phyloP scores from a whole-genome alignment of 1,140 invertebrate genomes.

The Caenorhabditis elegans region DNA sequence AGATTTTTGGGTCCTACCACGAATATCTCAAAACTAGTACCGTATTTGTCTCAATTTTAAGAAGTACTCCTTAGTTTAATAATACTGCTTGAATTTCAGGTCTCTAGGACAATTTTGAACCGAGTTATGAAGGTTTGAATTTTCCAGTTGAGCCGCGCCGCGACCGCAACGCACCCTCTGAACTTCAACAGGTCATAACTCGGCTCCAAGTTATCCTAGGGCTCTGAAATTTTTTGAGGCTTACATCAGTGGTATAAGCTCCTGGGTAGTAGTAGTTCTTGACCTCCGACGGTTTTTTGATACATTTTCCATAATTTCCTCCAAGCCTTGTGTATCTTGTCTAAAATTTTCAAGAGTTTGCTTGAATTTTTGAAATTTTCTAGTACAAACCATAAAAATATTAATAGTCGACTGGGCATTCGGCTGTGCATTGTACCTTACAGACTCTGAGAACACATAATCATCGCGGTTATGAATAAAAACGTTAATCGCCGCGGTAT shows the following conservation, averaged over 20 bases:
- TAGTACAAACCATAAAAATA: background rate
- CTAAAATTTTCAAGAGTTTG: slow-evolving; percentile 35
- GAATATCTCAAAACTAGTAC: no score
- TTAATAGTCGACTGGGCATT: background rate
- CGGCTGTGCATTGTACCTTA: slow-evolving; percentile 38
- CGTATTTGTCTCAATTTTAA: no score
- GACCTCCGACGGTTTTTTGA: slow-evolving; percentile 42
- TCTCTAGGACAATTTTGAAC: no score
- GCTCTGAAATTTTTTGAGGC: no score
- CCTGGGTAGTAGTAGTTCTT: slow-evolving; percentile 45
- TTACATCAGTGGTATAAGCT: slow-evolving; percentile 45
- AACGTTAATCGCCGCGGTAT: slow-evolving; percentile 41
- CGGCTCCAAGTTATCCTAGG: no score
- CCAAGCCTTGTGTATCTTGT: slow-evolving; percentile 43
- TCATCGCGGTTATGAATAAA: slow-evolving; percentile 37
- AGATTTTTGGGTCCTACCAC: no score
- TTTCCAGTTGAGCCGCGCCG: no score
- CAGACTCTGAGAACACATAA: slow-evolving; percentile 41
- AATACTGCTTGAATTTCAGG: no score
- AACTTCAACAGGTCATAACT: no score
- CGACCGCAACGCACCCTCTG: no score
- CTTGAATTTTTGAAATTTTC: background rate
- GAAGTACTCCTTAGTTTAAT: no score
- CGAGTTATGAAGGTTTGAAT: no score
- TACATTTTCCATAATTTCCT: slow-evolving; percentile 45